Percentiles rank a stretch among this genome's conserved stretches.
These are phyloP conservation scores for Chrysemys picta DNA, from an alignment of 2,113 vertebrate species.

Conservation along the genomic window DNA sequence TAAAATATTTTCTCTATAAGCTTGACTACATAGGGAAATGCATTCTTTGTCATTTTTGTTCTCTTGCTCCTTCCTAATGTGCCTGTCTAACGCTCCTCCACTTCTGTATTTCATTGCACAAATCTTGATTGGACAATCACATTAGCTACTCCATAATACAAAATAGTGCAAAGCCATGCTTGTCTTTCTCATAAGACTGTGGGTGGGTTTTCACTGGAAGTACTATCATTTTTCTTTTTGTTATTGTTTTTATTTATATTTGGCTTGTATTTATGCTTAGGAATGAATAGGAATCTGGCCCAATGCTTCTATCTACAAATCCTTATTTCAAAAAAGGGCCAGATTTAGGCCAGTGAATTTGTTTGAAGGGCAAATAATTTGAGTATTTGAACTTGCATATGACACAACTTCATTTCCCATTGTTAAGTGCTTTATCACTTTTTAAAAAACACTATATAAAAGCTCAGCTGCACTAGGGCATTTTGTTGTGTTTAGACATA, in stretches of 20 bases:
- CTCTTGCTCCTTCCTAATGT: background rate
- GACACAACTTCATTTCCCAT: slow-evolving; percentile 49
- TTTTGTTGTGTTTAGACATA: slow-evolving; percentile 60
- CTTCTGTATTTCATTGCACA: background rate
- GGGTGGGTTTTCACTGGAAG: background rate
- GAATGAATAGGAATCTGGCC: background rate
- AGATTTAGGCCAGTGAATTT: background rate
- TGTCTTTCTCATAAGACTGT: background rate
- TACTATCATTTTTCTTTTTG: background rate
- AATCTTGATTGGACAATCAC: background rate
- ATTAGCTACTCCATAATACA: background rate
- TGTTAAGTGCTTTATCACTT: slow-evolving; percentile 59
- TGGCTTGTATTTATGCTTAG: background rate
- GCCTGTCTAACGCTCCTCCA: background rate
- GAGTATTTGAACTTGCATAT: background rate
- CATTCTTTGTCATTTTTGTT: background rate
- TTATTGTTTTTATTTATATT: background rate
- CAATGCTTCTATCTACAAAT: background rate
- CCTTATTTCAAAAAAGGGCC: background rate
- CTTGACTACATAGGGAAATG: background rate
- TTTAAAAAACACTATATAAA: slow-evolving; percentile 35
- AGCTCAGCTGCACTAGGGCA: slow-evolving; percentile 46
- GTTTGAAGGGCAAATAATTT: background rate
- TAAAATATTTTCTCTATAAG: background rate
- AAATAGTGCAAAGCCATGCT: background rate